Evolutionary conservation across 2,797 vertebrate species (phyloP), one percentile per base, ranked within the genome.

Genomic region (Myoxocephalus aenaeus): DNA sequence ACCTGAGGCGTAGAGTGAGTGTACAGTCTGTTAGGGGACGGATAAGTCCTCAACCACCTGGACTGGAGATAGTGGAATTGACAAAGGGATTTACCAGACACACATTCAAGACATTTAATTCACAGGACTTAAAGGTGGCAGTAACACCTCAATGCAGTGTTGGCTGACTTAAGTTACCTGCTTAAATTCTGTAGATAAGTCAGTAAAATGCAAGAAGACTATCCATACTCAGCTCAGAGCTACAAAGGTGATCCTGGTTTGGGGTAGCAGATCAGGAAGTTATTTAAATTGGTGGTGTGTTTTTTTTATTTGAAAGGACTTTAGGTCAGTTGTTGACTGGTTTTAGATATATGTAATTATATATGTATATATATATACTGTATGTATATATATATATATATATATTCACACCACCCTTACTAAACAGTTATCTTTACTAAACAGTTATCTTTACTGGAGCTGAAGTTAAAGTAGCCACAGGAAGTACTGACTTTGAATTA

Each of bases 21-120:
- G 61, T 66, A 59, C 53, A 69, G 61, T 58, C 48, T 74, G 57
- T 72, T 65, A 27, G 38, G 65, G 77, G 70, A 70, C 32, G 70
- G 53, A 73, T 61, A 42, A 80, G 54, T 75, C 66, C 65, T 79
- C 56, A 59, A 22, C 53, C 57, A 72, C 50, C 62, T 57, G 40
- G 70, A 54, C 58, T 40, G 48, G 22, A 81, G 65, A 82, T 85
- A 65, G 71, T 67, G 73, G 69, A 57, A 65, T 66, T 42, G 66
- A 74, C 53, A 32, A 18, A 10, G 54, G 74, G 81, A 82, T 81
- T 83, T 82, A 71, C 66, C 58, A 79, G 44, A 74, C 65, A 68
- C 59, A 64, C 50, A 59, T 73, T 71, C 3, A 65, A 56, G 38
- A 71, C 50, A 65, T 81, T 62, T 66, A 63, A 85, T 83, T 79